Base-by-base conservation (phyloP, 2,797 vertebrate species). In the Phoeniculus purpureus region DNA sequence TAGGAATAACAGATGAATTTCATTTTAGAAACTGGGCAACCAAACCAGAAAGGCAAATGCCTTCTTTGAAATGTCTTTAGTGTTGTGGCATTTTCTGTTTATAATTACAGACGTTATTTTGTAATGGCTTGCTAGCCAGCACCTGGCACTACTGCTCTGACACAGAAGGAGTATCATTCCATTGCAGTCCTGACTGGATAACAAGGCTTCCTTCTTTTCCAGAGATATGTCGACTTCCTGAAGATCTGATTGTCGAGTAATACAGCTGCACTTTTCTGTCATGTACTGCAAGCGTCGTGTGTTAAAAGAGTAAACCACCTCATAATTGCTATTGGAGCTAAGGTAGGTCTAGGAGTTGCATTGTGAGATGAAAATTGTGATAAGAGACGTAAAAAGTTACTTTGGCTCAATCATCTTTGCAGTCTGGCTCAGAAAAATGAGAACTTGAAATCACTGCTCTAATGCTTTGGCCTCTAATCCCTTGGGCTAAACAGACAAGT, bases 281-380 rank as follows among this genome's bases (percentile, higher is more conserved):
- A 95, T 87, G 58, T 83, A 54, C 75, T 88, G 85, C n/a, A 85
- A 90, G 27, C 91, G 93, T 83, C 93, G 73, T 40, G 50, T 73
- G 45, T 87, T 87, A 92, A 91, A 92, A 90, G 85, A 95, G 81
- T 85, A 95, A 94, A 95, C 81, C 95, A 92, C 73, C 17, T 0
- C 0, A 22, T 80, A 90, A 93, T 78, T 93, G 75, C 81, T 62
- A 93, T 43, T 65, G 88, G 81, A 91, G 47, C 65, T 88, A 79
- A 95, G 95, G 78, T 70, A 92, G 91, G 91, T 82, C 86, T 92
- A 61, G 45, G 92, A 95, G 81, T 90, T 92, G 65, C 65, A 65
- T 74, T 68, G 70, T 93, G 86, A 85, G 88, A 70, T 58, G 65
- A 78, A 95, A 93, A 94, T 37, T 91, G 55, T 93, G 78, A 91